phyloP scores from a whole-genome alignment of 2,113 vertebrate genomes.

The Serinus canaria region DNA sequence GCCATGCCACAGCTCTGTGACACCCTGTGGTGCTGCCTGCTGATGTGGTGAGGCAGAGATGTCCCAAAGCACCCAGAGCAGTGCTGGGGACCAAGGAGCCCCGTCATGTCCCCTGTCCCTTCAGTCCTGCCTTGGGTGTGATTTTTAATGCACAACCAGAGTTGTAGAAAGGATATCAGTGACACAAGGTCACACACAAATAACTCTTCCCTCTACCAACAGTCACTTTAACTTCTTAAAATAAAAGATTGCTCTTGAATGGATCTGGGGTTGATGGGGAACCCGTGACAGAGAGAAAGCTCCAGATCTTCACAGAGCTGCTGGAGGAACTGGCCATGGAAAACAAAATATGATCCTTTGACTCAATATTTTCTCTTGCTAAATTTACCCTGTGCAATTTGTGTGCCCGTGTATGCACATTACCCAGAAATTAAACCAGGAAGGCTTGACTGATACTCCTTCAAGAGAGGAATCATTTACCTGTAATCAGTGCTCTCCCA shows the following conservation, averaged over 20 bases:
- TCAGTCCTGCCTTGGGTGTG: background rate
- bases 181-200: background rate
- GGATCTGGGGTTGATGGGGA: background rate
- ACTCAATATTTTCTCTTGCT: background rate
- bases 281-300: background rate
- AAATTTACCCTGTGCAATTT: background rate
- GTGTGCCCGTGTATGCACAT: background rate
- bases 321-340: background rate
- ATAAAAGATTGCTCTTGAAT: background rate
- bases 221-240: background rate
- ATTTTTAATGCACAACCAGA: background rate
- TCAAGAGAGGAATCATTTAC: background rate
- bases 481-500: constrained; percentile 21
- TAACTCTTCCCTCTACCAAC: background rate
- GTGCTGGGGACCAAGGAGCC: background rate
- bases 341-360: background rate
- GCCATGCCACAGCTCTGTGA: background rate
- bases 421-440: constrained; percentile 11
- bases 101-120: background rate
- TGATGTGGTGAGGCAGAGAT: background rate
- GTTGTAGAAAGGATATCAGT: background rate
- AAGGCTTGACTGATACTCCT: background rate
- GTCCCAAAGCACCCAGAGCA: background rate
- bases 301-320: fast-evolving
- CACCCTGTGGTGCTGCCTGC: background rate